Evolutionary conservation across 2,113 vertebrate species (phyloP).

Genomic region (Dissostichus mawsoni): DNA sequence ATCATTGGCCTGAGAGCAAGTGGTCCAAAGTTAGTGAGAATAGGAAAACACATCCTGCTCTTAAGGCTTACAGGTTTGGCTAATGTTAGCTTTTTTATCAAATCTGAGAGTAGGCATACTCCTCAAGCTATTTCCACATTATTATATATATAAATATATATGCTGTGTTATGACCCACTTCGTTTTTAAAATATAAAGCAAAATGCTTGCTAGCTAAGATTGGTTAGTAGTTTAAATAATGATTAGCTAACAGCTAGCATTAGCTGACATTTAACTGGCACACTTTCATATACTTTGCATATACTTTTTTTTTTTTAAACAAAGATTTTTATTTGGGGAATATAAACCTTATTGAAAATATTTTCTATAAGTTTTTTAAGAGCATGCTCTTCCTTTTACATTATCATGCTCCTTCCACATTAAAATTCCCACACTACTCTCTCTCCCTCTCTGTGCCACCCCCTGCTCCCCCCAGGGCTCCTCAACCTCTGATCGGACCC

Average conservation of each 20-base stretch:
- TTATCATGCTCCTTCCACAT: slow-evolving; percentile 25
- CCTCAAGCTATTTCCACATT: not conserved
- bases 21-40: not conserved
- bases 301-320: not conserved
- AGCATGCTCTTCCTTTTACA: slow-evolving; percentile 22
- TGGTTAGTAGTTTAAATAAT: not conserved
- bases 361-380: not conserved
- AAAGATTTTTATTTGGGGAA: not conserved
- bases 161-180: not conserved
- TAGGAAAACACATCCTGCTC: not conserved
- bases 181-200: not conserved
- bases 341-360: not conserved
- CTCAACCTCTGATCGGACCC: slow-evolving; percentile 89
- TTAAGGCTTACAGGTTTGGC: not conserved
- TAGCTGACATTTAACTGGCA: no score
- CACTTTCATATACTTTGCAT: no score
- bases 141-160: not conserved
- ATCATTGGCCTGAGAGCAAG: not conserved
- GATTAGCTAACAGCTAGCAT: not conserved
- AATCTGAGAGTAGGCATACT: not conserved
- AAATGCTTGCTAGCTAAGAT: not conserved
- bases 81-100: not conserved
- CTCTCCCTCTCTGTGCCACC: slow-evolving; percentile 22
- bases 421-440: slow-evolving; percentile 34
- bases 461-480: slow-evolving; percentile 78